Evolutionary conservation across 53 echinoderm and acorn worm species (phyloP).

Genomic region (Echinarachnius parma): DNA sequence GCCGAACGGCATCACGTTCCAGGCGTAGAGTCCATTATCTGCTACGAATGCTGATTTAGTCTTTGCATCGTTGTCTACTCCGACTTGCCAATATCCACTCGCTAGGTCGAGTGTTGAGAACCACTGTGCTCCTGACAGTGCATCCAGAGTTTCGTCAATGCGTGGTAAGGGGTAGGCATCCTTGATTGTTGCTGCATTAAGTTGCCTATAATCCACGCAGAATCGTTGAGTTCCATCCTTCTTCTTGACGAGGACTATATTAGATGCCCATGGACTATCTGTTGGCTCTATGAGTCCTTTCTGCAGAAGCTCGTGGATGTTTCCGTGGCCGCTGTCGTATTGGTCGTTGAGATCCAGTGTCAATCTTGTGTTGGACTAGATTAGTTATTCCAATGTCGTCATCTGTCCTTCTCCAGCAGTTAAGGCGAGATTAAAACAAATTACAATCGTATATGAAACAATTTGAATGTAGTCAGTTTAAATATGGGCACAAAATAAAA

Average conservation of each 20-base stretch:
- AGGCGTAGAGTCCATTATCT: constrained; percentile 11
- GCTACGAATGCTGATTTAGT: constrained; percentile 38
- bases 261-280: constrained; percentile 56
- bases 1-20: constrained; percentile 35
- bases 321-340: neutral
- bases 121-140: constrained; percentile 33
- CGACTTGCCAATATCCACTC: constrained; percentile 49
- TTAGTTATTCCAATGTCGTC: neutral
- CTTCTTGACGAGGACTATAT: constrained; percentile 32
- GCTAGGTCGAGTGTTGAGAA: constrained; percentile 47
- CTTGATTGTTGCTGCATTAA: constrained; percentile 32
- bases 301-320: constrained; percentile 17
- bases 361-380: neutral
- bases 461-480: no score
- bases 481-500: no score
- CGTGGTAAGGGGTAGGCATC: constrained; percentile 45
- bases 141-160: constrained; percentile 38
- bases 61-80: constrained; percentile 22
- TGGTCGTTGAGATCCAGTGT: neutral
- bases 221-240: constrained; percentile 38
- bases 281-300: constrained; percentile 44
- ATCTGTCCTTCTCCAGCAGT: no score
- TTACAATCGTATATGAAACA: no score
- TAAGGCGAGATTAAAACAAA: no score
- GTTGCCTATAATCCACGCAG: constrained; percentile 44